Evolutionary conservation across 1,140 invertebrate genomes (phyloP).

Genomic region (Trypoxylus dichotomus): DNA sequence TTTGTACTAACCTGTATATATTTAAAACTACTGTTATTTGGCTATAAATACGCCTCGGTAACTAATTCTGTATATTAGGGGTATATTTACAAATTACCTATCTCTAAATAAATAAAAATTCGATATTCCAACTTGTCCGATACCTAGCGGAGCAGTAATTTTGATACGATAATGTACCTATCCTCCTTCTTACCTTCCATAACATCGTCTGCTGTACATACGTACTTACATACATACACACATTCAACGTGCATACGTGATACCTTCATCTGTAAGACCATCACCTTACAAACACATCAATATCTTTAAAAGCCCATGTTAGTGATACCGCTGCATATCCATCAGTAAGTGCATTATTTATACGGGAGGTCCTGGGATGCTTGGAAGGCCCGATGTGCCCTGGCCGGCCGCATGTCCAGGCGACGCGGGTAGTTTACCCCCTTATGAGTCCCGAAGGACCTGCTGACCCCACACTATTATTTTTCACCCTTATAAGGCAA

Average conservation of each 20-base stretch:
- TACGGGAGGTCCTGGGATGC: constrained; percentile 6
- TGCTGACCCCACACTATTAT: constrained; percentile 55
- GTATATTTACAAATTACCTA: not conserved
- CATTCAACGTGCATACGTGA: not conserved
- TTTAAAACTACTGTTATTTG: no score
- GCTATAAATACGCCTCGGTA: no score
- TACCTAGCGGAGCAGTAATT: not conserved
- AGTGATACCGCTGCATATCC: constrained; percentile 32
- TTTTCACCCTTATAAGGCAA: constrained; percentile 49
- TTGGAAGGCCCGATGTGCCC: constrained; percentile 8
- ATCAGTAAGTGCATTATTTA: constrained; percentile 35
- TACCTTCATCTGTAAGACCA: not conserved
- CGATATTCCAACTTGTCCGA: not conserved
- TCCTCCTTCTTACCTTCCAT: no score
- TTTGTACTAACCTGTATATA: no score
- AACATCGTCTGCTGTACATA: not conserved
- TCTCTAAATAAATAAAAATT: not conserved
- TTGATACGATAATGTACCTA: constrained; percentile 1
- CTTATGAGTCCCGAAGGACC: constrained; percentile 53
- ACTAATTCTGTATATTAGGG: no score
- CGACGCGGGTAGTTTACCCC: constrained; percentile 51
- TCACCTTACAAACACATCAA: constrained; percentile 25
- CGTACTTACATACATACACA: not conserved
- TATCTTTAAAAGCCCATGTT: constrained; percentile 29
- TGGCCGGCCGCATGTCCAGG: constrained; percentile 45